phyloP scores from a whole-genome alignment of 2,888 invertebrate genomes.

The Campoplex capitator region DNA sequence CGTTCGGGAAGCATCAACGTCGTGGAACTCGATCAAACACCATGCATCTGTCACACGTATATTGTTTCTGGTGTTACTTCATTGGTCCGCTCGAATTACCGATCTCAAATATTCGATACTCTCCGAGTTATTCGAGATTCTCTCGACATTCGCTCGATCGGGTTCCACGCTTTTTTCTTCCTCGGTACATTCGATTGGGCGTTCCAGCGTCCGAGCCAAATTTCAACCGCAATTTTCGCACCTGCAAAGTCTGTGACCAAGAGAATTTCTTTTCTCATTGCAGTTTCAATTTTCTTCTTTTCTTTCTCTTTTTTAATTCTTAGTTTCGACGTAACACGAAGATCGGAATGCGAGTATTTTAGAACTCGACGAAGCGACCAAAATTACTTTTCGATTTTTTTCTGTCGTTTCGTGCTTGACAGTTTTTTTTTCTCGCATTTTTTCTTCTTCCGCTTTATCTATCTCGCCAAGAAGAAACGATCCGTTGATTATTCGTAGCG shows the following conservation, averaged over 20 bases:
- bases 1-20: conserved; percentile 42
- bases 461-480: conserved; percentile 24
- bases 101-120: conserved; percentile 64
- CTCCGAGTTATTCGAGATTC: conserved; percentile 60
- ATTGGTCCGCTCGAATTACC: conserved; percentile 60
- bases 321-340: too few species aligned
- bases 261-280: not conserved
- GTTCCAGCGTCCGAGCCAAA: not conserved
- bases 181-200: not conserved
- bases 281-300: not conserved
- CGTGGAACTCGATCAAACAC: conserved; percentile 52
- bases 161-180: conserved; percentile 9
- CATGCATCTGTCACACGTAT: not conserved
- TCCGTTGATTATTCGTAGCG: conserved; percentile 42
- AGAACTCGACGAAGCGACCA: too few species aligned
- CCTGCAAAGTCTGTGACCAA: not conserved
- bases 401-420: not conserved
- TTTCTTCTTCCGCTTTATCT: not conserved
- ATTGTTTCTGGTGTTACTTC: not conserved
- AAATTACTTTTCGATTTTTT: not conserved
- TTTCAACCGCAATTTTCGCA: conserved; percentile 2
- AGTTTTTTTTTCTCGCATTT: not conserved
- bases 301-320: not conserved
- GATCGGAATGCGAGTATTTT: too few species aligned
- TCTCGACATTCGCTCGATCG: conserved; percentile 25